Conservation (phyloP, 2,888 invertebrate genomes). For the Lingula anatina region DNA sequence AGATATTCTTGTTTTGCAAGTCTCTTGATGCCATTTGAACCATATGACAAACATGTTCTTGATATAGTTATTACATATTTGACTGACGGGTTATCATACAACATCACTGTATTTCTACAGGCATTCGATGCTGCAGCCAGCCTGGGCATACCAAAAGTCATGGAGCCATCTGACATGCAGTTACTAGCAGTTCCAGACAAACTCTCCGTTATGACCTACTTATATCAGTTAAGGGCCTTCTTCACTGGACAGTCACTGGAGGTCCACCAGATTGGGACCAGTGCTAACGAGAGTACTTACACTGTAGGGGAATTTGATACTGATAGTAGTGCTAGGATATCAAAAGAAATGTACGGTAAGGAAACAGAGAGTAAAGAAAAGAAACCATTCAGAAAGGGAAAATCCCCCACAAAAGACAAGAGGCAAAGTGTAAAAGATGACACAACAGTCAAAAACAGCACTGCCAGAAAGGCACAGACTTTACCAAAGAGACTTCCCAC, state of each 20-base stretch:
- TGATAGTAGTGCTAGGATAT: constrained; percentile 69
- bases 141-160: constrained; percentile 85
- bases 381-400: neutral
- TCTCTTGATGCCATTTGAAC: too few relatives aligned
- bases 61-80: too few relatives aligned
- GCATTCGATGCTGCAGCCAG: constrained; percentile 89
- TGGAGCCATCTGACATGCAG: constrained; percentile 89
- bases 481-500: neutral
- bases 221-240: constrained; percentile 89
- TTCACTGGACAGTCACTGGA: constrained; percentile 87
- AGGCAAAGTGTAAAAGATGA: constrained; percentile 46
- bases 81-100: too few relatives aligned
- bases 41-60: too few relatives aligned
- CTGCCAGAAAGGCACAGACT: too few relatives aligned
- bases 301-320: constrained; percentile 80
- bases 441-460: neutral
- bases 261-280: constrained; percentile 82
- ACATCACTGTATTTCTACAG: constrained; percentile 17
- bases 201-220: constrained; percentile 92
- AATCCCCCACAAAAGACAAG: neutral
- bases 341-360: constrained; percentile 46
- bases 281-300: constrained; percentile 77
- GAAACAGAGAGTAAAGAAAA: constrained; percentile 5
- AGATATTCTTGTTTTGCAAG: too few relatives aligned
- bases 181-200: constrained; percentile 86